Percentiles rank a stretch among this genome's conserved stretches.
These are phyloP conservation scores for Exocentrus adspersus DNA, from an alignment of 2,888 invertebrate species.

Conservation along the genomic window DNA sequence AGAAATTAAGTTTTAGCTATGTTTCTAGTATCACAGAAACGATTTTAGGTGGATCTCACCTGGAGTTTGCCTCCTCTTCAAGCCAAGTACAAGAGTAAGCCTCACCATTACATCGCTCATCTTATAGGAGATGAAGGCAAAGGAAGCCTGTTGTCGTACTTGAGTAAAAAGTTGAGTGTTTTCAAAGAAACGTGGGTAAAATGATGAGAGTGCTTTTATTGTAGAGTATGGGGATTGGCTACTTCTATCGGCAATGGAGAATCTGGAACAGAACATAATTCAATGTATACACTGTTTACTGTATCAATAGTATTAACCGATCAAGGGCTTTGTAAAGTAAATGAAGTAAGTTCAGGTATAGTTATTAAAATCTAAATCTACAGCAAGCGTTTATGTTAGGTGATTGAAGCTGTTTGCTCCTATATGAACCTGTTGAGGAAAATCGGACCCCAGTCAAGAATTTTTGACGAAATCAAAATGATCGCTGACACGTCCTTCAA, in stretches of 20 bases:
- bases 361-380: no score
- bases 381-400: constrained; percentile 66
- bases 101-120: constrained; percentile 79
- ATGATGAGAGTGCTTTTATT: constrained; percentile 18
- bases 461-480: constrained; percentile 77
- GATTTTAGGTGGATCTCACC: constrained; percentile 67
- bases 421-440: constrained; percentile 79
- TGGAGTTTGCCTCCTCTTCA: constrained; percentile 73
- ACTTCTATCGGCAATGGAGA: constrained; percentile 78
- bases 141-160: constrained; percentile 82
- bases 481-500: constrained; percentile 81
- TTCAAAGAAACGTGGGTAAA: neutral
- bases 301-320: constrained; percentile 81
- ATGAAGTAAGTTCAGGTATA: constrained; percentile 65
- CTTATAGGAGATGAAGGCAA: constrained; percentile 89
- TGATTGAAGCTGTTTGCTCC: constrained; percentile 80
- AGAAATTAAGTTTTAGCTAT: no score
- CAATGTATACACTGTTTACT: constrained; percentile 80
- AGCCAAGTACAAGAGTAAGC: constrained; percentile 78
- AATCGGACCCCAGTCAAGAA: constrained; percentile 74
- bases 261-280: constrained; percentile 81
- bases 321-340: constrained; percentile 76
- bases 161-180: constrained; percentile 72
- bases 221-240: constrained; percentile 79
- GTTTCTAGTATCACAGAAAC: no score